Base-by-base conservation (phyloP, 2,888 invertebrate genomes). In the Eumerus sabulonum region DNA sequence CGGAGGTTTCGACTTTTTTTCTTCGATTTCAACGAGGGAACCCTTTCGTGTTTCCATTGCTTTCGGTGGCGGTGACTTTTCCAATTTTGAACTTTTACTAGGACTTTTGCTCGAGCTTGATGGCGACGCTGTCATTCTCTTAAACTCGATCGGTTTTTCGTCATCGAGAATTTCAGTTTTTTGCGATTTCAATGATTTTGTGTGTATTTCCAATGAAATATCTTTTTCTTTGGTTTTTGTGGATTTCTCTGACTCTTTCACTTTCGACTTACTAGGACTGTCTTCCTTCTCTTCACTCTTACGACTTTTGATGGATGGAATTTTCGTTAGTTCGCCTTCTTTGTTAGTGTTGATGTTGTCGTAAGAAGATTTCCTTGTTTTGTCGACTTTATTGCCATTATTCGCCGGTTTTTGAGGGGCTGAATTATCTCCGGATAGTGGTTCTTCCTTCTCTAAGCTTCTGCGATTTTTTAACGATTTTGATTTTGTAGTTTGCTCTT, bases 141-240 rank as follows among this genome's bases (percentile, higher is more conserved):
- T 83, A 40, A 83, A 82, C 60, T 84, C 82, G 9, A 72, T 71
- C 14, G 79, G 67, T 40, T 82, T 82, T 53, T 83, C 79, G 13
- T 82, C 72, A 54, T 76, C 70, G 13, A 63, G 47, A 35, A 76
- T 54, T 27, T 64, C 18, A 4, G 12, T 66, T 71, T 64, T 53
- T 59, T 73, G 16, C 9, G 18, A 7, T 56, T 62, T 82, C 0
- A 44, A 3, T 1, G 44, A 18, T 42, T 68, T 76, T 17, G 57
- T 54, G 11, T 57, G 12, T 1, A 44, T 35, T 2, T 81, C 47
- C 48, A 51, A 12, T 53, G 42, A 17, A 7, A 27, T 27, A 54
- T 77, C 67, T 66, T 83, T 72, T 50, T 64, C 82, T 27, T 62
- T 60, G 12, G 57, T 68, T 64, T 82, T 74, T 35, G 27, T 14